Conservation (phyloP, 2,113 vertebrate genomes). For the Nanorana parkeri region DNA sequence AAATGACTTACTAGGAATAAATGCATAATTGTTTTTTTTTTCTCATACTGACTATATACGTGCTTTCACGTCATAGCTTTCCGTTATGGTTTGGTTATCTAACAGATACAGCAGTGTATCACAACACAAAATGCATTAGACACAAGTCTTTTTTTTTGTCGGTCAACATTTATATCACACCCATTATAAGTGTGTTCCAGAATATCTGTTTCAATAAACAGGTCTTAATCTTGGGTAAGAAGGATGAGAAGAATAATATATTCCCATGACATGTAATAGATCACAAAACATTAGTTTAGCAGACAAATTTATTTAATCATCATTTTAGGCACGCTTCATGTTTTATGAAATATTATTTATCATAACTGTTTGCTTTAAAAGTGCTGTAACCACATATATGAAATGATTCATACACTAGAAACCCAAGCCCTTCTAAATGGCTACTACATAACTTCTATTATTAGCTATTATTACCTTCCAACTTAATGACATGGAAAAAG, state of each 20-base stretch:
- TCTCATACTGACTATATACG: constrained; percentile 7
- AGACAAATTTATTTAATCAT: background rate
- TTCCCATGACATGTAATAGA: background rate
- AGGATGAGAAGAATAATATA: background rate
- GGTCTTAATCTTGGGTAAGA: constrained; percentile 5
- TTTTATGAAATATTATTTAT: background rate
- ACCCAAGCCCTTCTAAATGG: too few relatives aligned
- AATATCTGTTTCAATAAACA: constrained; percentile 28
- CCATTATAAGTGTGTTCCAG: background rate
- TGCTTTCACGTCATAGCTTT: constrained; percentile 18
- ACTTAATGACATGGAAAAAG: too few relatives aligned
- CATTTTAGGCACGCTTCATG: background rate
- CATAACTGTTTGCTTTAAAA: too few relatives aligned
- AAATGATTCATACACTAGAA: too few relatives aligned
- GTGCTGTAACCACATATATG: too few relatives aligned
- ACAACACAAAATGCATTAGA: constrained; percentile 17
- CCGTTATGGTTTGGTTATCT: constrained; percentile 26
- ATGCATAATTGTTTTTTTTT: constrained; percentile 19
- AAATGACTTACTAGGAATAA: constrained; percentile 9
- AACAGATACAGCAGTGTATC: constrained; percentile 28
- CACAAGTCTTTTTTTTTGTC: background rate
- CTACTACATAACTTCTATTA: too few relatives aligned
- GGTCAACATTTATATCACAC: constrained; percentile 20
- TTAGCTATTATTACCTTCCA: too few relatives aligned
- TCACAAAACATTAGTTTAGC: background rate